These are phyloP conservation scores for Raphicerus campestris DNA, from an alignment of 2,113 vertebrate genomes.

Conservation along the genomic window DNA sequence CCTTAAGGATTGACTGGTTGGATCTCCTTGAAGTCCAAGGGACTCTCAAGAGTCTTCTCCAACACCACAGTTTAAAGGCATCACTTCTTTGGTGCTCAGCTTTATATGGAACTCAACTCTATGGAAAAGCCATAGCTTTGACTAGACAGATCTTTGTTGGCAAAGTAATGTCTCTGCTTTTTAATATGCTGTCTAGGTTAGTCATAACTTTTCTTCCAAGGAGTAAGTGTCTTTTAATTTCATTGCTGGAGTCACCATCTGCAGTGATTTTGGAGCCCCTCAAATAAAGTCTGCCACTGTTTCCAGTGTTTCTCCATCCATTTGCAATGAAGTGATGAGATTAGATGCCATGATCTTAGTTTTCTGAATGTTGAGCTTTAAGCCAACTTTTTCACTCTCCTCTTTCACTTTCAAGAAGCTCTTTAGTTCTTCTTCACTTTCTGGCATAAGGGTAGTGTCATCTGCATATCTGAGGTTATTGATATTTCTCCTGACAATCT, in stretches of 20 bases:
- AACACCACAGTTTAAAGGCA: not conserved
- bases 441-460: not conserved
- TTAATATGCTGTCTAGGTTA: not conserved
- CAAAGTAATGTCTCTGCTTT: not conserved
- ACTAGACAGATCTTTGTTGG: not conserved
- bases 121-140: not conserved
- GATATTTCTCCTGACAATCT: not conserved
- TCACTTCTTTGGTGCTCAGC: fast-evolving
- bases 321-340: not conserved
- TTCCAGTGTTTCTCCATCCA: not conserved
- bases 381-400: not conserved
- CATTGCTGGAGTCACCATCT: not conserved
- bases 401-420: not conserved
- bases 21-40: not conserved
- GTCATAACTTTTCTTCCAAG: not conserved
- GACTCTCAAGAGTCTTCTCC: not conserved
- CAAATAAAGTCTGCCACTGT: not conserved
- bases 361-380: not conserved
- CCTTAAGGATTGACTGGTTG: not conserved
- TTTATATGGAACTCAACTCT: not conserved
- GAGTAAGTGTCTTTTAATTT: not conserved
- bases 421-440: not conserved
- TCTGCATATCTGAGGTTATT: not conserved
- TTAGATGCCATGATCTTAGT: not conserved
- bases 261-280: not conserved